Conservation (phyloP, 2,888 invertebrate genomes). For the Hirtodrosophila trivittata region DNA sequence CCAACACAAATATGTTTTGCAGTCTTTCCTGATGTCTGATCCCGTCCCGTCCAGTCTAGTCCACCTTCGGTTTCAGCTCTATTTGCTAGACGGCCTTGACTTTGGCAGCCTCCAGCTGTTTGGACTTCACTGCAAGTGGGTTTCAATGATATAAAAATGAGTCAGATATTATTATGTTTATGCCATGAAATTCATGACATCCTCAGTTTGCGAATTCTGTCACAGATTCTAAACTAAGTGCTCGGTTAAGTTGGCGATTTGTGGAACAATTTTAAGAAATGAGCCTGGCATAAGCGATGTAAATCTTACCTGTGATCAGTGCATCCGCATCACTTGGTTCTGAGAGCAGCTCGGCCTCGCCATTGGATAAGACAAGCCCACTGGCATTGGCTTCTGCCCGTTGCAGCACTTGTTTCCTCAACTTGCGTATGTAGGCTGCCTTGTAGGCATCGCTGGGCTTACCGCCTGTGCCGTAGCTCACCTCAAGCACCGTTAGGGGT, state of each 20-base stretch:
- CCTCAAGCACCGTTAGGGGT: slow-evolving; percentile 86
- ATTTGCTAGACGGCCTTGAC: slow-evolving; percentile 73
- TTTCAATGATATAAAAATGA: not conserved
- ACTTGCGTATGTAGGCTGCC: slow-evolving; percentile 82
- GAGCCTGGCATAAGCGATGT: too few relatives aligned
- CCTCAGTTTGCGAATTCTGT: too few relatives aligned
- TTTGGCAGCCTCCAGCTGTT: slow-evolving; percentile 78
- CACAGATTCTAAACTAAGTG: too few relatives aligned
- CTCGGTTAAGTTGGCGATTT: too few relatives aligned
- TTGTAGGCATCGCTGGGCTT: slow-evolving; percentile 83
- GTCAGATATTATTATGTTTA: not conserved
- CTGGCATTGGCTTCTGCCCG: slow-evolving; percentile 31
- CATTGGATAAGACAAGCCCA: slow-evolving; percentile 2
- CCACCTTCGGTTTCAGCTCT: slow-evolving; percentile 18
- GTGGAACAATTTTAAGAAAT: too few relatives aligned
- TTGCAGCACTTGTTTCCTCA: slow-evolving; percentile 82
- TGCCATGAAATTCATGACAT: not conserved
- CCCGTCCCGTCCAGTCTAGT: slow-evolving; percentile 1
- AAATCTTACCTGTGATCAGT: slow-evolving; percentile 82
- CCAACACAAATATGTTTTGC: slow-evolving; percentile 28
- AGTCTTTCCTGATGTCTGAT: slow-evolving; percentile 1
- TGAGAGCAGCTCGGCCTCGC: slow-evolving; percentile 26
- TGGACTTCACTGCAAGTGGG: slow-evolving; percentile 79
- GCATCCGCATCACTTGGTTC: slow-evolving; percentile 78
- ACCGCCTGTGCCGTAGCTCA: slow-evolving; percentile 85